Conservation (phyloP, 1,140 invertebrate genomes). For the Schlechtendalia chinensis region DNA sequence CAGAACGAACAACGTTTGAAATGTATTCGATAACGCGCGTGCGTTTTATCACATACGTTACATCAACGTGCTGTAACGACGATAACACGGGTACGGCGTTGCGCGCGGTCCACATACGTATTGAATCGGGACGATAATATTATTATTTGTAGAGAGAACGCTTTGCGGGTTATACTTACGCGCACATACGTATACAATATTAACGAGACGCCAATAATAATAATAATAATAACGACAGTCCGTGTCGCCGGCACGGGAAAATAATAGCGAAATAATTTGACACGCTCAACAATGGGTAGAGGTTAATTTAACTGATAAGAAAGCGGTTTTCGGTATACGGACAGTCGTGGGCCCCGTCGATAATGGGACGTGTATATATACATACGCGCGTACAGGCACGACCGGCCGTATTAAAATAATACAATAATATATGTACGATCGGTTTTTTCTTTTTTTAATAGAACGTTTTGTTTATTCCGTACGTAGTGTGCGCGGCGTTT, state of each 20-base stretch:
- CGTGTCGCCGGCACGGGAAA: not conserved
- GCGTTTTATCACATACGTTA: too few species aligned
- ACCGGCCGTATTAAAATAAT: not conserved
- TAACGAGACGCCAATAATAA: constrained; percentile 46
- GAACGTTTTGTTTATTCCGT: not conserved
- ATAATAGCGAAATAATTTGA: constrained; percentile 44
- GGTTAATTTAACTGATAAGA: constrained; percentile 42
- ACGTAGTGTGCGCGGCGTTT: not conserved
- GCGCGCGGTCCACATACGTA: too few species aligned
- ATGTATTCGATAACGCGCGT: too few species aligned
- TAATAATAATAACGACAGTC: constrained; percentile 25
- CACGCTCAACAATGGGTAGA: constrained; percentile 40
- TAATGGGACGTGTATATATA: constrained; percentile 17
- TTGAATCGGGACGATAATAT: not conserved
- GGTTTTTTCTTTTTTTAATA: constrained; percentile 26
- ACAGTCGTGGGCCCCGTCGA: not conserved
- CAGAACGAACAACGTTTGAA: too few species aligned
- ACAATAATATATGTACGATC: not conserved
- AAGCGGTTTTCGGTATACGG: constrained; percentile 24
- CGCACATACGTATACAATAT: constrained; percentile 28
- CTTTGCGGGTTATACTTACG: not conserved
- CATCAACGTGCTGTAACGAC: too few species aligned
- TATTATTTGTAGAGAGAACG: not conserved
- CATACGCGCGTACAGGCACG: too few species aligned
- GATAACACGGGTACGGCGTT: too few species aligned